Evolutionary conservation across 2,888 invertebrate species (phyloP).

Genomic region (Notodonta dromedarius): DNA sequence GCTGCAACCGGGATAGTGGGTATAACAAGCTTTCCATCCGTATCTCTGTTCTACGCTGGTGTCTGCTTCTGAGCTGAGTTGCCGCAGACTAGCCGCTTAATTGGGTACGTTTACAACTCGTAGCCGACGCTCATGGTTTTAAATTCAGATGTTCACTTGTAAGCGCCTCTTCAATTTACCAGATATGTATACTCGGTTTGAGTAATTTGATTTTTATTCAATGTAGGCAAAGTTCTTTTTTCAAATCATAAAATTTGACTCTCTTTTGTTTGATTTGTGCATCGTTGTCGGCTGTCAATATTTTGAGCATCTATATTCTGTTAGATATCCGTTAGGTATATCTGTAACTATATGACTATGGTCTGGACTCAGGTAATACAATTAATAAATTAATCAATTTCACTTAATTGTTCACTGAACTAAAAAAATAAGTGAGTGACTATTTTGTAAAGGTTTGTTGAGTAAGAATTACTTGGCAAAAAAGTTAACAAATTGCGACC

Average conservation of each 20-base stretch:
- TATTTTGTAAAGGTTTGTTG: background rate
- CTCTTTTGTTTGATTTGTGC: too few relatives aligned
- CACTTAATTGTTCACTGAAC: background rate
- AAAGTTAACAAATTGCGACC: slow-evolving; percentile 27
- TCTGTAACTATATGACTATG: too few relatives aligned
- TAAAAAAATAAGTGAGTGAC: background rate
- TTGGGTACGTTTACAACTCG: slow-evolving; percentile 61
- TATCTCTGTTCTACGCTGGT: background rate
- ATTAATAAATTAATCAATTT: background rate
- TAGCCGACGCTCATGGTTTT: slow-evolving; percentile 52
- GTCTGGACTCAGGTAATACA: too few relatives aligned
- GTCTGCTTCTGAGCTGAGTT: slow-evolving; percentile 37
- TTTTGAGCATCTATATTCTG: too few relatives aligned
- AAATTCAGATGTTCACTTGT: slow-evolving; percentile 46
- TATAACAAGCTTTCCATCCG: background rate
- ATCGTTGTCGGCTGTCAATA: too few relatives aligned
- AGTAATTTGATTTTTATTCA: slow-evolving; percentile 19
- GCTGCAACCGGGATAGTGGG: background rate
- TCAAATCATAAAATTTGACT: too few relatives aligned
- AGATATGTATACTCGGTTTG: slow-evolving; percentile 6
- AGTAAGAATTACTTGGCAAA: slow-evolving; percentile 26
- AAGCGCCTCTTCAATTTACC: slow-evolving; percentile 29
- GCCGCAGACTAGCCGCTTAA: slow-evolving; percentile 54
- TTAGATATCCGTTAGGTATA: too few relatives aligned
- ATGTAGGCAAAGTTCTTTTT: background rate